Conservation (phyloP, 2,113 vertebrate species). For the Elaphurus davidianus region DNA sequence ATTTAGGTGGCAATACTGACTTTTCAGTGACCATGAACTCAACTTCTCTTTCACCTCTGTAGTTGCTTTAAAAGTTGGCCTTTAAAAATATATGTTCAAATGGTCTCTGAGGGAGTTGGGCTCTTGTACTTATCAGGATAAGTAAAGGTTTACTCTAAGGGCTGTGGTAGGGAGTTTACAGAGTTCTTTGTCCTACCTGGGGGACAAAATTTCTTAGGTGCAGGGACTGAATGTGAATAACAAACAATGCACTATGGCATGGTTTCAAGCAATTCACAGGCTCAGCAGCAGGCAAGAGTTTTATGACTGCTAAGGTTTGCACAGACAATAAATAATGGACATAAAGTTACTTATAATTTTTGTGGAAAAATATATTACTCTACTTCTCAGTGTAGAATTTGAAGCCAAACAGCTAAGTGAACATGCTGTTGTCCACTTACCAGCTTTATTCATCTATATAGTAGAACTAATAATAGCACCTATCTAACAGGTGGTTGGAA, state of each 20-base stretch:
- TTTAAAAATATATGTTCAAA: background rate
- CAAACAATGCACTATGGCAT: accelerated
- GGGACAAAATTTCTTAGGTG: background rate
- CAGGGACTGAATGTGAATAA: background rate
- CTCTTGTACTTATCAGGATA: background rate
- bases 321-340: background rate
- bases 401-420: background rate
- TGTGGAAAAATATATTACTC: background rate
- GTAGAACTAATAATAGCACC: background rate
- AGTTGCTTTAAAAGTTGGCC: background rate
- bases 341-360: background rate
- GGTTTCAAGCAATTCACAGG: background rate
- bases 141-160: background rate
- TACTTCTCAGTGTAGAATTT: background rate
- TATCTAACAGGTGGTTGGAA: background rate
- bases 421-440: background rate
- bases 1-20: background rate
- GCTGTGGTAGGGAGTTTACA: too few species aligned
- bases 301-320: background rate
- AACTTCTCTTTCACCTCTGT: background rate
- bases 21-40: background rate
- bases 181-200: background rate
- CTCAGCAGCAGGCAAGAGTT: background rate
- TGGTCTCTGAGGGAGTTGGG: background rate
- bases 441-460: background rate